These are phyloP conservation scores for Alectura lathami DNA, from an alignment of 2,113 vertebrate species.

Conservation along the genomic window DNA sequence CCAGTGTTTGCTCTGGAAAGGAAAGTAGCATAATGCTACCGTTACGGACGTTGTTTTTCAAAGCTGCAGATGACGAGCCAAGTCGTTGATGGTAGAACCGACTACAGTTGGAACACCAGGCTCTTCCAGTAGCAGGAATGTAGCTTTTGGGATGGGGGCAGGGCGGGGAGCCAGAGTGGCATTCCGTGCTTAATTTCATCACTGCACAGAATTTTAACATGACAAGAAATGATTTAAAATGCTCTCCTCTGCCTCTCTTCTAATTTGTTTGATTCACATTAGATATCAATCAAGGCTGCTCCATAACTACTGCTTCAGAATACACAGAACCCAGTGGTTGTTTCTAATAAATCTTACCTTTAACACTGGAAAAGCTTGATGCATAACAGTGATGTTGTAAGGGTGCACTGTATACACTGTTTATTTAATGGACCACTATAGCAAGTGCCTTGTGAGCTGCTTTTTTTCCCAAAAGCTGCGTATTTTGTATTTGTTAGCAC, in stretches of 20 bases:
- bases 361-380: slow-evolving; percentile 1
- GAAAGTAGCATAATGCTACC: slow-evolving; percentile 41
- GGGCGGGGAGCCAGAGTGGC: background rate
- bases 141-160: slow-evolving; percentile 23
- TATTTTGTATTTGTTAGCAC: background rate
- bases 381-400: background rate
- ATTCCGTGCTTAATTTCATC: slow-evolving; percentile 4
- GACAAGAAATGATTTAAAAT: background rate
- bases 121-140: slow-evolving; percentile 58
- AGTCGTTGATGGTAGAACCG: background rate
- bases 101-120: background rate
- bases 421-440: slow-evolving; percentile 37
- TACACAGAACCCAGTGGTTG: background rate
- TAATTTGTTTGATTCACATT: background rate
- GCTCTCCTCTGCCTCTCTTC: background rate
- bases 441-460: slow-evolving; percentile 67
- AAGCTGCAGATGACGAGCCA: slow-evolving; percentile 62
- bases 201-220: background rate
- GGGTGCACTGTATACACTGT: background rate
- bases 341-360: background rate
- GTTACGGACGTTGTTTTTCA: slow-evolving; percentile 54
- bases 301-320: slow-evolving; percentile 3
- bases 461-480: slow-evolving; percentile 9
- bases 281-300: slow-evolving; percentile 2
- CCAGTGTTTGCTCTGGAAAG: slow-evolving; percentile 39